Percentiles rank a stretch among this genome's conserved stretches.
phyloP scores from a whole-genome alignment of 2,888 invertebrate species.

The Entomobrya multifasciata region DNA sequence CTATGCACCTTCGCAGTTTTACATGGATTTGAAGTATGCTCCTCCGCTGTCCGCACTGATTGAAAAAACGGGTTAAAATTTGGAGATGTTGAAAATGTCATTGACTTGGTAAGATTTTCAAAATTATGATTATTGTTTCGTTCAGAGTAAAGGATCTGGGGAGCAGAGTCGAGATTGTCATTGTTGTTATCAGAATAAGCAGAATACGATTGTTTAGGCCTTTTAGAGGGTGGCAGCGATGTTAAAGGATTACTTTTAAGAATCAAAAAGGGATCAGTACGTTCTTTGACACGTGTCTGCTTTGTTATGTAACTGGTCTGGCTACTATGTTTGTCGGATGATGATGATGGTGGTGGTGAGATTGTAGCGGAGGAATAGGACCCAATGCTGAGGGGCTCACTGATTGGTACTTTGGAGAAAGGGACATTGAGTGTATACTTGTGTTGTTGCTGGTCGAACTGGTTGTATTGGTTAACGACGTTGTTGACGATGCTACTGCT shows the following conservation, averaged over 20 bases:
- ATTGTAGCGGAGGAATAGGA: constrained; percentile 58
- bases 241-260: constrained; percentile 13
- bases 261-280: constrained; percentile 48
- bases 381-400: constrained; percentile 76
- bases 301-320: constrained; percentile 76
- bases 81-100: constrained; percentile 7
- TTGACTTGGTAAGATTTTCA: constrained; percentile 37
- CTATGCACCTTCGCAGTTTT: not conserved
- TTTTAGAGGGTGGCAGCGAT: constrained; percentile 43
- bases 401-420: constrained; percentile 77
- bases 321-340: constrained; percentile 72
- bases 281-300: constrained; percentile 46
- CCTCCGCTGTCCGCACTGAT: constrained; percentile 7
- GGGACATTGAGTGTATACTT: constrained; percentile 72
- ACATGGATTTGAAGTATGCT: not conserved
- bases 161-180: constrained; percentile 56
- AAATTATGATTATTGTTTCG: constrained; percentile 58
- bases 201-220: constrained; percentile 48
- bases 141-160: constrained; percentile 21
- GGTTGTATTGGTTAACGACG: constrained; percentile 63
- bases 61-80: constrained; percentile 35
- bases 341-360: constrained; percentile 69
- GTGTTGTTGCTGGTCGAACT: constrained; percentile 53
- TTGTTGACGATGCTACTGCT: constrained; percentile 44
- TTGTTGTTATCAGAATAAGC: constrained; percentile 12